These are phyloP conservation scores for Pachyrhynchus sulphureomaculatus DNA, from an alignment of 1,140 invertebrate genomes.

Conservation along the genomic window DNA sequence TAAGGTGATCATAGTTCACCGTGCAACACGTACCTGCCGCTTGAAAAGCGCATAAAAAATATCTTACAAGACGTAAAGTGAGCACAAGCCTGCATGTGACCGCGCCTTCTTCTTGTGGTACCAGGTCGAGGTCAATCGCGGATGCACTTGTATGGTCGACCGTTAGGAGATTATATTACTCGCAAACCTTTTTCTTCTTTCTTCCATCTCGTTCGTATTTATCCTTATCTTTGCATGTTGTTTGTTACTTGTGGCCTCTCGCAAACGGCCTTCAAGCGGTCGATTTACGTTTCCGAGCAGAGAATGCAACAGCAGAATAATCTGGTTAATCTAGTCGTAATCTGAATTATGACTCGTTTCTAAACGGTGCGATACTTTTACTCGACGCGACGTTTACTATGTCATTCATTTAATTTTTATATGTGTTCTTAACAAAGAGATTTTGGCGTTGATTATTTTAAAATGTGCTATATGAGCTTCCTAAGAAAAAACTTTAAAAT, in stretches of 20 bases:
- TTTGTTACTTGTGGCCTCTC: not conserved
- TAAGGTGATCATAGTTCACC: slow-evolving; percentile 5
- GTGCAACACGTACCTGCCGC: too few species aligned
- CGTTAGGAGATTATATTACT: slow-evolving; percentile 9
- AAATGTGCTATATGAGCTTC: too few species aligned
- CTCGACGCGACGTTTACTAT: too few species aligned
- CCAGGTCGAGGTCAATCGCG: slow-evolving; percentile 10
- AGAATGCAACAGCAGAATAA: not conserved
- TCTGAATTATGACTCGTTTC: not conserved
- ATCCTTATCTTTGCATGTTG: not conserved
- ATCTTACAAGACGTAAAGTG: not conserved
- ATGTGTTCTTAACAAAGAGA: too few species aligned
- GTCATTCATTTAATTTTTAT: too few species aligned
- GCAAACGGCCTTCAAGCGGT: not conserved
- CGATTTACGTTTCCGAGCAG: not conserved
- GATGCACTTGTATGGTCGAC: slow-evolving; percentile 10
- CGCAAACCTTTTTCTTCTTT: not conserved
- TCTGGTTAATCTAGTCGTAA: not conserved
- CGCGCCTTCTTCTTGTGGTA: slow-evolving; percentile 1
- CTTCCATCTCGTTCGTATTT: too few species aligned
- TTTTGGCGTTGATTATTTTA: too few species aligned
- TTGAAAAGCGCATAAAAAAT: too few species aligned
- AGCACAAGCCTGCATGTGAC: not conserved
- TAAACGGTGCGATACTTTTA: too few species aligned
- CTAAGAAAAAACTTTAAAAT: too few species aligned